Percentiles rank a stretch among this genome's conserved stretches.
Conservation (phyloP, 1,140 invertebrate genomes). For the Brachionus rubens region DNA sequence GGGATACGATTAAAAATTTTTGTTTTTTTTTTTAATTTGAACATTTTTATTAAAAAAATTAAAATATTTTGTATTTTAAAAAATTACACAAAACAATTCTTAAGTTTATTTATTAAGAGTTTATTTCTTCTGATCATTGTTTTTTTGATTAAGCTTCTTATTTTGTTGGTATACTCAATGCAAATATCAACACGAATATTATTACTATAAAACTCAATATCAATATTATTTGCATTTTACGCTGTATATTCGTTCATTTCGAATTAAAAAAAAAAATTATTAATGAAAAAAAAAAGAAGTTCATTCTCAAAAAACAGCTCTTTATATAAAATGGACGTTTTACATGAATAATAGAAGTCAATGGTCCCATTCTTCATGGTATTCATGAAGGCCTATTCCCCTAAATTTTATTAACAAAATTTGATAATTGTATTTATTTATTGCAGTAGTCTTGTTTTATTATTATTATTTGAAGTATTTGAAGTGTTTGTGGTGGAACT, state of each 20-base stretch:
- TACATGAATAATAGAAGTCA: too few relatives aligned
- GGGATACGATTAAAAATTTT: background rate
- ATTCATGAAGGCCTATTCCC: too few relatives aligned
- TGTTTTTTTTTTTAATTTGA: background rate
- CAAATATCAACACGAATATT: conserved; percentile 17
- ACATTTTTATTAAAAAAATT: background rate
- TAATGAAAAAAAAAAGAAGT: conserved; percentile 5
- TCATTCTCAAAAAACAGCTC: conserved; percentile 35
- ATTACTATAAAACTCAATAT: conserved; percentile 40
- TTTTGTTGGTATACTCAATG: background rate
- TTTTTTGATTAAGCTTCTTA: too few relatives aligned
- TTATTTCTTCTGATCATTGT: too few relatives aligned
- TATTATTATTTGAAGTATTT: conserved; percentile 23
- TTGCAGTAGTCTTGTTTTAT: background rate
- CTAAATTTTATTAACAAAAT: too few relatives aligned
- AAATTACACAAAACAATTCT: background rate
- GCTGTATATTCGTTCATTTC: background rate
- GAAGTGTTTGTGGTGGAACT: background rate
- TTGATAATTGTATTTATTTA: background rate
- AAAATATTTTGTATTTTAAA: background rate
- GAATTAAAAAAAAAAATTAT: background rate
- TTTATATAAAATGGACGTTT: background rate
- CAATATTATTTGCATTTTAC: conserved; percentile 35
- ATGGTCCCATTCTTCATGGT: too few relatives aligned
- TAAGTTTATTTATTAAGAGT: too few relatives aligned